Evolutionary conservation across 1,140 invertebrate genomes (phyloP).

Genomic region (Hirudo medicinalis): DNA sequence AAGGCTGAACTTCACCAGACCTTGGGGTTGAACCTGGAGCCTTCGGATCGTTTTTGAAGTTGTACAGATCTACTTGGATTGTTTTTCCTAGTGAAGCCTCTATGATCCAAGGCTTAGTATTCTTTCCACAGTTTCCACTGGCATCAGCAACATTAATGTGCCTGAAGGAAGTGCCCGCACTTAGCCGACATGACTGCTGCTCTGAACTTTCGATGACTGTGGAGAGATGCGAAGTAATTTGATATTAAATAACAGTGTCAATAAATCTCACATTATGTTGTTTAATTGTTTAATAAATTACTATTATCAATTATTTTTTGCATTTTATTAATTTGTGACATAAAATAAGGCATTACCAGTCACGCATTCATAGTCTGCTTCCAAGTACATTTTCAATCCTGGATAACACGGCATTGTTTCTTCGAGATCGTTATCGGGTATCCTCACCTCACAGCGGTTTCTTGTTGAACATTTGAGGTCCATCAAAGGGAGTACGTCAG

Average conservation of each 20-base stretch:
- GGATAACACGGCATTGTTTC: background rate
- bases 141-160: background rate
- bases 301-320: no score
- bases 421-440: background rate
- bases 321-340: no score
- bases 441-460: constrained; percentile 5
- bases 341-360: background rate
- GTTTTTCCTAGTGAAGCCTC: background rate
- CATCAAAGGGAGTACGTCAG: background rate
- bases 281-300: no score
- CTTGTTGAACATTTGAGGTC: background rate
- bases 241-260: no score
- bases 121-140: background rate
- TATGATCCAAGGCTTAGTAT: background rate
- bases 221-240: no score
- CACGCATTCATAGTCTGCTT: background rate
- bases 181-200: no score
- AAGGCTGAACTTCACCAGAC: background rate
- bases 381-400: constrained; percentile 1
- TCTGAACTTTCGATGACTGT: no score
- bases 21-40: background rate
- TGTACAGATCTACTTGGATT: background rate
- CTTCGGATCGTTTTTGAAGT: no score
- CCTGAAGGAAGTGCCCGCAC: no score
- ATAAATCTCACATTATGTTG: no score